Conservation (phyloP, 2,113 vertebrate species). For the Catagonus wagneri region DNA sequence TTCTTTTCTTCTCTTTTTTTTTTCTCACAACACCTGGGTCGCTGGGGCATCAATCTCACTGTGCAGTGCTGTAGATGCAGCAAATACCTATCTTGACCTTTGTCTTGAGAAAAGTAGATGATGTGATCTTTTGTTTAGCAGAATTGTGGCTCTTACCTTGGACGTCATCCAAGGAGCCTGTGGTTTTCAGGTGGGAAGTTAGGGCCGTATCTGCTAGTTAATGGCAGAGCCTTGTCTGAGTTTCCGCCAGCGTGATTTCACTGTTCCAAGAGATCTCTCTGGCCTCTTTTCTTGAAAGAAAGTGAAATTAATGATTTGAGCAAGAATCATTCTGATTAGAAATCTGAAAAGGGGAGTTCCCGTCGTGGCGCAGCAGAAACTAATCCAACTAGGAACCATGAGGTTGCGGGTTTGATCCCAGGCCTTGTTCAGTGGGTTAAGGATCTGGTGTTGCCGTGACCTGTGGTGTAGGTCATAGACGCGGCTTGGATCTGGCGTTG, state of each 20-base stretch:
- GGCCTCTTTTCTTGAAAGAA: neutral
- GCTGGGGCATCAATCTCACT: neutral
- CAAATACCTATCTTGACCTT: neutral
- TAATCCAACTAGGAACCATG: too few relatives aligned
- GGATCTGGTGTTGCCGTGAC: too few relatives aligned
- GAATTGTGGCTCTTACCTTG: neutral
- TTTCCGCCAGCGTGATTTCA: neutral
- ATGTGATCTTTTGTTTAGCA: neutral
- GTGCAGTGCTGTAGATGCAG: too few relatives aligned
- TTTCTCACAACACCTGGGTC: neutral
- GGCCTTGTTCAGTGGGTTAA: too few relatives aligned
- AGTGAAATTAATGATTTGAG: neutral
- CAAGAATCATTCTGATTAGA: neutral
- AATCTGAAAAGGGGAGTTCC: neutral
- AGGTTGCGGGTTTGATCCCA: too few relatives aligned
- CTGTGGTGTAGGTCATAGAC: too few relatives aligned
- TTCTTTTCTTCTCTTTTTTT: neutral
- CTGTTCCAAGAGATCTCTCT: neutral
- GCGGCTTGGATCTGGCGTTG: too few relatives aligned
- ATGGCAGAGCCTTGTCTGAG: neutral
- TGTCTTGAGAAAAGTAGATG: neutral
- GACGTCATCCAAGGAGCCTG: neutral
- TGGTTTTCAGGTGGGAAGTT: neutral
- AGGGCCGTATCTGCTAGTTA: neutral
- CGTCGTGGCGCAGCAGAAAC: too few relatives aligned